These are phyloP conservation scores for Atta texana DNA, from an alignment of 1,140 invertebrate species.

Conservation along the genomic window DNA sequence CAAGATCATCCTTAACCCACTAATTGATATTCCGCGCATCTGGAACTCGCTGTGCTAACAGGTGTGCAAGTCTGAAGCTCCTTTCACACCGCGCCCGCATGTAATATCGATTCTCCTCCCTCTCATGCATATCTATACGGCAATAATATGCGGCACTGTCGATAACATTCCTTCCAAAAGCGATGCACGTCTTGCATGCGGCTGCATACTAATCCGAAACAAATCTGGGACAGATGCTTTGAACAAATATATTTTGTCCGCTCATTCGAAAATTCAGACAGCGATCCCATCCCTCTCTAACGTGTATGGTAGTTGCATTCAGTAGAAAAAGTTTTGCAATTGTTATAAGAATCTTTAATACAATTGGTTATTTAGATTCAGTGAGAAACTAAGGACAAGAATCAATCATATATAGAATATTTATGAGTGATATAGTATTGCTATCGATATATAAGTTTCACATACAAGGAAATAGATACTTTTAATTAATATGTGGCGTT, in stretches of 20 bases:
- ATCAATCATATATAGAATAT: too few relatives aligned
- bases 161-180: conserved; percentile 32
- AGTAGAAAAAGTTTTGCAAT: too few relatives aligned
- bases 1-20: conserved; percentile 74
- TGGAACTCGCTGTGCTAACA: conserved; percentile 74
- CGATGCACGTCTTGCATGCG: conserved; percentile 30
- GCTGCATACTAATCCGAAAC: conserved; percentile 41
- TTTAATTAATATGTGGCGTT: too few relatives aligned
- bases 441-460: too few relatives aligned
- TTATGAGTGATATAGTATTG: too few relatives aligned
- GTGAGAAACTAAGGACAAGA: too few relatives aligned
- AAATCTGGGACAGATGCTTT: conserved; percentile 30
- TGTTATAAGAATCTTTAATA: too few relatives aligned
- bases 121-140: background rate
- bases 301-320: background rate
- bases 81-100: conserved; percentile 37
- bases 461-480: too few relatives aligned
- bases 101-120: conserved; percentile 41
- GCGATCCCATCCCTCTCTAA: background rate
- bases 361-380: too few relatives aligned
- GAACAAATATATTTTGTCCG: conserved; percentile 23
- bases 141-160: conserved; percentile 46
- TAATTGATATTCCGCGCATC: conserved; percentile 79
- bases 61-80: conserved; percentile 67
- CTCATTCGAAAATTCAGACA: conserved; percentile 6